phyloP scores from a whole-genome alignment of 2,113 vertebrate genomes.

The Thermophis baileyi region DNA sequence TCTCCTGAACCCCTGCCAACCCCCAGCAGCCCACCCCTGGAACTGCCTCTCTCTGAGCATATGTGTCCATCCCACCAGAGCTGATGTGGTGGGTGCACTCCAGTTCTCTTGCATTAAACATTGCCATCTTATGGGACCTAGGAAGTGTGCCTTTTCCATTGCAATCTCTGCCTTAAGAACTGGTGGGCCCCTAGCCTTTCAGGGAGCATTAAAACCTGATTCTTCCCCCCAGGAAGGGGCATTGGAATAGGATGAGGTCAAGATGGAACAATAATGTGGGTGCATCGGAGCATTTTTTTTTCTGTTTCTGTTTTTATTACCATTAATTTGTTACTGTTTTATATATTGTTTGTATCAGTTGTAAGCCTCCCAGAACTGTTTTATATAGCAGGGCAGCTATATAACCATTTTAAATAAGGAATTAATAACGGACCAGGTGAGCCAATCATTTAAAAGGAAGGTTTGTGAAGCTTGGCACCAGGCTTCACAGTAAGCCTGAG shows the following conservation, averaged over 20 bases:
- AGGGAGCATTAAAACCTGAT: background rate
- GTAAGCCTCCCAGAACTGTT: background rate
- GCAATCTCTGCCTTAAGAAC: background rate
- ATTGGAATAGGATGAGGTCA: background rate
- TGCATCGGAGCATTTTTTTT: background rate
- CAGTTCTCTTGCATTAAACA: background rate
- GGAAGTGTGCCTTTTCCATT: background rate
- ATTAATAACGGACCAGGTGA: background rate
- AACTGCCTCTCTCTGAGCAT: background rate
- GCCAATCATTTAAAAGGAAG: background rate
- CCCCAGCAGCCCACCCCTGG: too few species aligned
- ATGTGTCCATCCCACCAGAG: background rate
- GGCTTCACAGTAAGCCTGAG: background rate
- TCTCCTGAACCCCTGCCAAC: too few species aligned
- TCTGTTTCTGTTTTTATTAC: background rate
- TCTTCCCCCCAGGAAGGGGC: background rate
- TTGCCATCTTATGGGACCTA: background rate
- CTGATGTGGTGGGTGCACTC: background rate
- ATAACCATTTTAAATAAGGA: background rate
- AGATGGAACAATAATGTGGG: background rate
- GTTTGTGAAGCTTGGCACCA: background rate
- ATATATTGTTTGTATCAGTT: background rate
- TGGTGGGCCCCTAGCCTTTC: background rate
- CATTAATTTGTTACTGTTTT: background rate
- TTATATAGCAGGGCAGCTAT: background rate